Base-by-base conservation (phyloP, 92 coral and sea anemone species). In the Diadumene lineata region DNA sequence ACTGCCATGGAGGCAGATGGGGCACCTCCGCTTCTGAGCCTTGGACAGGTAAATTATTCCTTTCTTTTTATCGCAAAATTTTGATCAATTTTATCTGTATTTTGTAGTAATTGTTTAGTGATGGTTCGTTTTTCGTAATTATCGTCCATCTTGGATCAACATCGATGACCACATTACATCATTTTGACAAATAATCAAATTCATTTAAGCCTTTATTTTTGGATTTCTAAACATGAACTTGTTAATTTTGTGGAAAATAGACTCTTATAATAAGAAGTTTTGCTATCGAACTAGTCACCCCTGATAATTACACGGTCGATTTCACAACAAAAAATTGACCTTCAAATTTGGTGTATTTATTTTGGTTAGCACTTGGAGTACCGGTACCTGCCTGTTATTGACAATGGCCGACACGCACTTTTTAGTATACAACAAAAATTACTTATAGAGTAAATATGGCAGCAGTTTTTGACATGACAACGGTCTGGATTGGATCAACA, bases 251-350 rank as follows among this genome's bases (percentile, higher is more conserved):
- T 15, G 18, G 31, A 8, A 64, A 18, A 34, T 11, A 2, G 10
- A 53, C 24, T 3, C 10, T 53, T 53, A 9, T 53, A 64, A 43
- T 50, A 34, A 70, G 55, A 29, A 32, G 72, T 60, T 70, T 50
- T 55, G 66, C 53, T 70, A 46, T 66, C 32, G 64, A 30, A 58
- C 7, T 57, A 79, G 32, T 72, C 77, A 72, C 66, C 70, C 60
- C 66, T 66, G 66, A 72, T 70, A 89, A 89, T 89, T 89, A 78
- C 87, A 89, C 88, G 94, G 86, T 89, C 81, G 85, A 67, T 16
- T 86, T 89, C 81, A 70, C 81, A 86, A 77, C 38, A 65, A 63
- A 74, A 68, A 72, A 72, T 55, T 72, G 65, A 32, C 65, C 77
- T 56, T 53, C 19, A 23, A 8, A 56, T 24, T 23, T 17, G 9